These are phyloP conservation scores for Bellardia bayeri DNA, from an alignment of 2,888 invertebrate species.

Conservation along the genomic window DNA sequence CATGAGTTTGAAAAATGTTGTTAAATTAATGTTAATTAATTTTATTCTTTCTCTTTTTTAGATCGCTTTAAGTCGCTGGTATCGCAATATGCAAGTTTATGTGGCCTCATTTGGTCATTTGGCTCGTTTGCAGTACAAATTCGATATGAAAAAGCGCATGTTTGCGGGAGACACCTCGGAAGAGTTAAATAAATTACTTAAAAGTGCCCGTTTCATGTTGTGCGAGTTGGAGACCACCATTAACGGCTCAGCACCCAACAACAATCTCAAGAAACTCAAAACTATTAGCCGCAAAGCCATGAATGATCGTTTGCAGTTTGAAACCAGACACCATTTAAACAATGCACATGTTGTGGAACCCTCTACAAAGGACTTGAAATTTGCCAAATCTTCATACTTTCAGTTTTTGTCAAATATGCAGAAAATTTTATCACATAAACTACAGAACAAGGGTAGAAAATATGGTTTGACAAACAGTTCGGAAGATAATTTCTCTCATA, in stretches of 20 bases:
- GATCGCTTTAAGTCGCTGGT: conserved; percentile 81
- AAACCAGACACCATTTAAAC: conserved; percentile 75
- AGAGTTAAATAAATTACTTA: conserved; percentile 79
- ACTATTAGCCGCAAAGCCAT: conserved; percentile 74
- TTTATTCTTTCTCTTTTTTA: conserved; percentile 70
- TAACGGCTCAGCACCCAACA: conserved; percentile 77
- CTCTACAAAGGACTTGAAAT: conserved; percentile 77
- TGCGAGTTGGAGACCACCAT: conserved; percentile 82
- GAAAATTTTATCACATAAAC: conserved; percentile 69
- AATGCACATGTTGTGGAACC: conserved; percentile 68
- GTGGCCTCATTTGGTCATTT: conserved; percentile 81
- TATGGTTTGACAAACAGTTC: neutral
- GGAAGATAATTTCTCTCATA: conserved; percentile 12
- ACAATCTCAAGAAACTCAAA: conserved; percentile 75
- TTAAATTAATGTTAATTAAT: conserved; percentile 67
- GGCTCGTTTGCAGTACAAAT: conserved; percentile 78
- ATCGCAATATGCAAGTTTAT: conserved; percentile 80
- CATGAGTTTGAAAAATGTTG: conserved; percentile 53
- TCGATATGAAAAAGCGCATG: conserved; percentile 76
- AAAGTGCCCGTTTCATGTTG: conserved; percentile 79
- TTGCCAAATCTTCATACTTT: conserved; percentile 77
- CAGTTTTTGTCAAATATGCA: conserved; percentile 77
- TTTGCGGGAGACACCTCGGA: conserved; percentile 72
- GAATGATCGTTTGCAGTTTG: conserved; percentile 77
- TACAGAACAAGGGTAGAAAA: conserved; percentile 24